Evolutionary conservation across 2,797 vertebrate species (phyloP).

Genomic region (Echeneis naucrates): DNA sequence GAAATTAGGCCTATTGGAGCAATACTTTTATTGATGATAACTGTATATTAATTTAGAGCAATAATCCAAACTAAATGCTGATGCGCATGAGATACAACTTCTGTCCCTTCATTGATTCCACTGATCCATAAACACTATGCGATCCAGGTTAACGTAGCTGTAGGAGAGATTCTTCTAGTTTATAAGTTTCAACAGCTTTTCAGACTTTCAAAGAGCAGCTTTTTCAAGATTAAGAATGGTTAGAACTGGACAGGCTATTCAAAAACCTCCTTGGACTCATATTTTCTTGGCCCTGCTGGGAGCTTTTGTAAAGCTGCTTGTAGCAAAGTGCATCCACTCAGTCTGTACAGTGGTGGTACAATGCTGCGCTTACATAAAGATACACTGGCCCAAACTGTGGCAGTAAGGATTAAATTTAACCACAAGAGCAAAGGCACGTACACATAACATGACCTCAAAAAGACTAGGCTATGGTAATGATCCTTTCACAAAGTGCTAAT

Average conservation of each 20-base stretch:
- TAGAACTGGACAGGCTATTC: not conserved
- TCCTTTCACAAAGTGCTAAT: constrained; percentile 66
- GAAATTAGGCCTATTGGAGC: not conserved
- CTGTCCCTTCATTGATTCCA: not conserved
- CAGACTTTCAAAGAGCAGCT: not conserved
- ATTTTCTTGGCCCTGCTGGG: not conserved
- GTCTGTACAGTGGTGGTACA: not conserved
- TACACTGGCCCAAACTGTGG: not conserved
- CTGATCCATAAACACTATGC: not conserved
- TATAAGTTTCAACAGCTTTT: not conserved
- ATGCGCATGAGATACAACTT: not conserved
- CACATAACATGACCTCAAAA: constrained; percentile 62
- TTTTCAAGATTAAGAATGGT: not conserved
- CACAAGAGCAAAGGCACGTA: constrained; percentile 37
- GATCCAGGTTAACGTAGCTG: not conserved
- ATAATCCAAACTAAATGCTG: not conserved
- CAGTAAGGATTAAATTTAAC: not conserved
- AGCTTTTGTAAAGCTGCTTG: not conserved
- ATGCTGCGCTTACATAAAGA: not conserved
- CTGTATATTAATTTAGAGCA: not conserved
- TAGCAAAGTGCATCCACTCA: not conserved
- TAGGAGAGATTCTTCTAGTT: not conserved
- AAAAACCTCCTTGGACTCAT: not conserved
- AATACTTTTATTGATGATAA: not conserved
- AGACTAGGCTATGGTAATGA: constrained; percentile 63